These are phyloP conservation scores for Callospermophilus lateralis DNA, from an alignment of 2,113 vertebrate genomes.

Conservation along the genomic window DNA sequence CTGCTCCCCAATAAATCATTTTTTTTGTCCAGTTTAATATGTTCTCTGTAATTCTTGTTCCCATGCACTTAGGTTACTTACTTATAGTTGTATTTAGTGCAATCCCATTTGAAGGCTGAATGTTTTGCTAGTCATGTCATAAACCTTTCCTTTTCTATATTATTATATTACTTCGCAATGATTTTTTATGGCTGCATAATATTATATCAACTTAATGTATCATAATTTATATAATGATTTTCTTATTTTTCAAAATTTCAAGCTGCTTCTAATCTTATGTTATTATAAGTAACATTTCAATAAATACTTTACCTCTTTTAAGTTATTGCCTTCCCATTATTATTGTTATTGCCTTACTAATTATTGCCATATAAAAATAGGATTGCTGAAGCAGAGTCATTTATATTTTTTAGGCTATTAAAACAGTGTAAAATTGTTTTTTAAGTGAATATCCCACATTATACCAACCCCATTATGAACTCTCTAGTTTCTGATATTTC, in stretches of 20 bases:
- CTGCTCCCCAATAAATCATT: background rate
- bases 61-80: background rate
- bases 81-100: background rate
- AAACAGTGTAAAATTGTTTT: background rate
- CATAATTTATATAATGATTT: background rate
- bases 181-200: background rate
- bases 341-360: background rate
- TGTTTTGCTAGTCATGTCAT: background rate
- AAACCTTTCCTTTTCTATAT: background rate
- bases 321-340: background rate
- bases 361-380: background rate
- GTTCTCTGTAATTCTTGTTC: background rate
- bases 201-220: background rate
- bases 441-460: background rate
- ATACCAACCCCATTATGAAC: background rate
- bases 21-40: background rate
- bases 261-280: background rate
- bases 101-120: background rate
- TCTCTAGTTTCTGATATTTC: background rate
- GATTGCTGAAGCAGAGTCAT: background rate
- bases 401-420: background rate
- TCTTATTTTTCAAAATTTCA: background rate
- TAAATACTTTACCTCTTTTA: background rate
- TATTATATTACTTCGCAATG: background rate
- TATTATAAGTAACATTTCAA: slow-evolving; percentile 3